Conservation (phyloP, 2,797 vertebrate species). For the Syndactyla subalaris region DNA sequence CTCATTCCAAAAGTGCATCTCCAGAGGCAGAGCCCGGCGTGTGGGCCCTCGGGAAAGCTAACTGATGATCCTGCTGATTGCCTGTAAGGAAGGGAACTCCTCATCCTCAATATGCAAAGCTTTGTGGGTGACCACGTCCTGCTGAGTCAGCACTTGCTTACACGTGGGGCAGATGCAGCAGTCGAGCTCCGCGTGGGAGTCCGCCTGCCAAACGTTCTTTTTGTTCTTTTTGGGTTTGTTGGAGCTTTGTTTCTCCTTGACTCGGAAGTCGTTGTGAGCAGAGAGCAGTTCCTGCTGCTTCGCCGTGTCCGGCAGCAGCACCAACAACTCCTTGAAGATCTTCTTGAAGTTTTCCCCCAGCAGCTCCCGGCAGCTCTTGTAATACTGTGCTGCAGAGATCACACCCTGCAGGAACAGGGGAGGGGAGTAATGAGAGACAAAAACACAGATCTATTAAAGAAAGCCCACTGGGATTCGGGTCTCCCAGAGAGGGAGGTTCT, state of each 20-base stretch:
- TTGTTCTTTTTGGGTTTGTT: constrained; percentile 88
- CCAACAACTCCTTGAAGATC: constrained; percentile 94
- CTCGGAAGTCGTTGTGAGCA: constrained; percentile 85
- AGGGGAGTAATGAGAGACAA: background rate
- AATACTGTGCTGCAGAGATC: constrained; percentile 91
- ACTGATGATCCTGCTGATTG: constrained; percentile 93
- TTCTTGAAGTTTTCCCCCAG: constrained; percentile 90
- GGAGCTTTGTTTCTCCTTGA: constrained; percentile 79
- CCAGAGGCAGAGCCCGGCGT: background rate
- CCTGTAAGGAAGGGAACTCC: constrained; percentile 95
- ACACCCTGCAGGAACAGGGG: constrained; percentile 78
- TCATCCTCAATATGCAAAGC: constrained; percentile 89
- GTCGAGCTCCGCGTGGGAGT: constrained; percentile 82
- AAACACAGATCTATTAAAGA: background rate
- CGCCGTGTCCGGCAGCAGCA: constrained; percentile 90
- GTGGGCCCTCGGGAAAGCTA: constrained; percentile 74
- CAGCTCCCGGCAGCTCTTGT: constrained; percentile 90
- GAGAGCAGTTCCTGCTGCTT: constrained; percentile 96
- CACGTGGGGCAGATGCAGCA: constrained; percentile 92
- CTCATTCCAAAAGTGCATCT: constrained; percentile 38
- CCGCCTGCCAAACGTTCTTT: constrained; percentile 87
- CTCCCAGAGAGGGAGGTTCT: background rate
- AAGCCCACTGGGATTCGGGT: background rate
- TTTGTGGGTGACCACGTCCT: constrained; percentile 89
- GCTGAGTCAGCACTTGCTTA: constrained; percentile 91